Evolutionary conservation across 2,888 invertebrate species (phyloP).

Genomic region (Chirona hameri): DNA sequence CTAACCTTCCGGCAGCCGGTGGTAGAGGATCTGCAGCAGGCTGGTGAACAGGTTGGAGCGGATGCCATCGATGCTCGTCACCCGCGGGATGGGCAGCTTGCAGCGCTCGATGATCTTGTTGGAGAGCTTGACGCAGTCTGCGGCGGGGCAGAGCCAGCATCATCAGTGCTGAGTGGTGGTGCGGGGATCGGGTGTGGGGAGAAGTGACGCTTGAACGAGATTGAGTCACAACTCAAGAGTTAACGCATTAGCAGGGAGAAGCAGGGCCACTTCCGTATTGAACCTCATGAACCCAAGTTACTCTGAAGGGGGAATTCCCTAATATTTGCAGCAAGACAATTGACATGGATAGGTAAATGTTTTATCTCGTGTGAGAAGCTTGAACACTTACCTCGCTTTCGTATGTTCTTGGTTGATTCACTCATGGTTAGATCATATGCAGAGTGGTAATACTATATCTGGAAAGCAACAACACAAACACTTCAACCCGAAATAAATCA

Average conservation of each 20-base stretch:
- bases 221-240: too few species aligned
- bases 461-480: too few species aligned
- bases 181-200: too few species aligned
- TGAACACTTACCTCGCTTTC: background rate
- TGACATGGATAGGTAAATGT: too few species aligned
- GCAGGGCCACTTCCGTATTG: too few species aligned
- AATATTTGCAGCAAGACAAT: too few species aligned
- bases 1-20: background rate
- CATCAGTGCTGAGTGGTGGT: background rate
- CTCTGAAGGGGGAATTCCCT: too few species aligned
- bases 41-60: slow-evolving; percentile 11
- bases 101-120: slow-evolving; percentile 13
- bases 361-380: too few species aligned
- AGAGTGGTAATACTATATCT: background rate
- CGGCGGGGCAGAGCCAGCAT: background rate
- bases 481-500: too few species aligned
- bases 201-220: too few species aligned
- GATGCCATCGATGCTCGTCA: slow-evolving; percentile 10
- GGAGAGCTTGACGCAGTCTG: slow-evolving; percentile 4
- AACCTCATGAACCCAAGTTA: too few species aligned
- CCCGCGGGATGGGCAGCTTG: background rate
- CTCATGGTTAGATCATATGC: background rate
- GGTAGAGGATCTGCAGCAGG: slow-evolving; percentile 9
- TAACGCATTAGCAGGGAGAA: too few species aligned
- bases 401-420: background rate